Percentiles rank a stretch among this genome's conserved stretches.
Evolutionary conservation across 2,888 invertebrate species (phyloP).

Genomic region (Aphidius colemani): DNA sequence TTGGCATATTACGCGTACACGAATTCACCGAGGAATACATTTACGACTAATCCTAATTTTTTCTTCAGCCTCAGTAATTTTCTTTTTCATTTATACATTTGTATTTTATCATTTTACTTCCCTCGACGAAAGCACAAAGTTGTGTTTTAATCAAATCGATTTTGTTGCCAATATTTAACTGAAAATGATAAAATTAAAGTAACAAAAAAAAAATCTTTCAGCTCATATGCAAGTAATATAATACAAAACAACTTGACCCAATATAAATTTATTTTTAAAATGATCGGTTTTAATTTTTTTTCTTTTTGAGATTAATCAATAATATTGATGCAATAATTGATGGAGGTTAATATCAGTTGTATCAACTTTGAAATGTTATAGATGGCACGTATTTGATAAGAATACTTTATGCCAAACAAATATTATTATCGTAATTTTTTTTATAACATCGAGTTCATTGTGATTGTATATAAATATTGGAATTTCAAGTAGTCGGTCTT

Average conservation of each 20-base stretch:
- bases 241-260: too few relatives aligned
- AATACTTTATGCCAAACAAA: not conserved
- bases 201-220: conserved; percentile 12
- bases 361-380: conserved; percentile 2
- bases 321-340: too few relatives aligned
- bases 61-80: conserved; percentile 12
- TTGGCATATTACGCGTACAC: conserved; percentile 3
- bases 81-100: not conserved
- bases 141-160: not conserved
- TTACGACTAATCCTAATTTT: conserved; percentile 4
- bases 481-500: too few relatives aligned
- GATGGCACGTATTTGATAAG: conserved; percentile 24
- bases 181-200: conserved; percentile 31
- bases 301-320: too few relatives aligned
- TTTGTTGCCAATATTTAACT: not conserved
- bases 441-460: not conserved
- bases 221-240: too few relatives aligned
- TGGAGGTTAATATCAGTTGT: too few relatives aligned
- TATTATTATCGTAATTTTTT: not conserved
- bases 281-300: too few relatives aligned
- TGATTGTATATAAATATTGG: too few relatives aligned
- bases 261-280: too few relatives aligned
- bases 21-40: conserved; percentile 10
- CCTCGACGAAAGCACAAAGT: not conserved
- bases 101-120: too few relatives aligned